Percentiles rank a stretch among this genome's conserved stretches.
phyloP scores from a whole-genome alignment of 2,113 vertebrate genomes.

The Antechinus stuartii region DNA sequence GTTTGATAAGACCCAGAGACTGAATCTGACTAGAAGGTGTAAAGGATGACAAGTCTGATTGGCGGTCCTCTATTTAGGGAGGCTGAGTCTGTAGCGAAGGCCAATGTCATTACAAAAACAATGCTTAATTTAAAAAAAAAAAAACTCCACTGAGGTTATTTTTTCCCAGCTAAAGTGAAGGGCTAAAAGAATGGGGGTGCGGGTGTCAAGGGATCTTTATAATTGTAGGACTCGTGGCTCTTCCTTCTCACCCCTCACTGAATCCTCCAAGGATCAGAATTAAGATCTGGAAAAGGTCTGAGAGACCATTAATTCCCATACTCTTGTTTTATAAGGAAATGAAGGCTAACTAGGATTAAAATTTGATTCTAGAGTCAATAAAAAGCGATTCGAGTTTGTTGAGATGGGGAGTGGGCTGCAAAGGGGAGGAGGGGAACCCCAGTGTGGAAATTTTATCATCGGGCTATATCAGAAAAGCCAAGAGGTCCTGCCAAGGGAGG shows the following conservation, averaged over 20 bases:
- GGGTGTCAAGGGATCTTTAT: conserved; percentile 1
- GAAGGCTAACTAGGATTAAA: conserved; percentile 24
- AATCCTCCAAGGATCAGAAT: neutral
- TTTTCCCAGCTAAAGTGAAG: conserved; percentile 73
- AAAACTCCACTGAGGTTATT: conserved; percentile 71
- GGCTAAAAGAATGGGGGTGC: conserved; percentile 15
- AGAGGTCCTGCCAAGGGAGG: neutral
- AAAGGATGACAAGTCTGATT: conserved; percentile 29
- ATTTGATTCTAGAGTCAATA: neutral
- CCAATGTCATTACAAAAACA: conserved; percentile 65
- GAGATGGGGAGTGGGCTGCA: neutral
- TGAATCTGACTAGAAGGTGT: conserved; percentile 8
- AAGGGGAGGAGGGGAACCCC: neutral
- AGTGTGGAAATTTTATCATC: neutral
- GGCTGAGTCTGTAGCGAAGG: conserved; percentile 43
- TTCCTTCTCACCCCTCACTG: neutral
- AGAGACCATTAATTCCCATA: neutral
- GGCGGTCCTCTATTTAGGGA: conserved; percentile 52
- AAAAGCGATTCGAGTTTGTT: neutral
- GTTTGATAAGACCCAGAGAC: conserved; percentile 28
- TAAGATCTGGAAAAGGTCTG: neutral
- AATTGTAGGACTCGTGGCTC: conserved; percentile 8
- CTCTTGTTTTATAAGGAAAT: neutral
- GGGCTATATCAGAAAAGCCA: neutral
- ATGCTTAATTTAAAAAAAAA: conserved; percentile 49